Percentiles rank a stretch among this genome's conserved stretches.
Conservation (phyloP, 2,113 vertebrate species). For the Equus quagga region DNA sequence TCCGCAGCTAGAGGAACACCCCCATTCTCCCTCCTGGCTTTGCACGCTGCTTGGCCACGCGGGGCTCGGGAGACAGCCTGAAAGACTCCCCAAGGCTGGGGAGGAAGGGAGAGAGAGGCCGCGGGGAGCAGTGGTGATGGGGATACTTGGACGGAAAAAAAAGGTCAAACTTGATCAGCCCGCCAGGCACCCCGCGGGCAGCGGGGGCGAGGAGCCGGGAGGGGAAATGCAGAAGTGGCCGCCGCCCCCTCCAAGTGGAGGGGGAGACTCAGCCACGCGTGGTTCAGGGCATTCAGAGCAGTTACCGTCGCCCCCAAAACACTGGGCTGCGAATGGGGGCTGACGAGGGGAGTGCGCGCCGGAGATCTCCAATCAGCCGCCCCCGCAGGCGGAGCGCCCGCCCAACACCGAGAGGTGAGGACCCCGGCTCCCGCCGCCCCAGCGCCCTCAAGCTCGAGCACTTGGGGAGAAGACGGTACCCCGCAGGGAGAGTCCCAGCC, state of each 20-base stretch:
- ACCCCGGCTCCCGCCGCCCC: constrained; percentile 50
- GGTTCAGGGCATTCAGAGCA: constrained; percentile 37
- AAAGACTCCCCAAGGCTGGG: constrained; percentile 46
- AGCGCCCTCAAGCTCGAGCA: background rate
- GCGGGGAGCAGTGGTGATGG: background rate
- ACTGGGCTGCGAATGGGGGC: constrained; percentile 17
- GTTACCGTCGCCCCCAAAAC: constrained; percentile 59
- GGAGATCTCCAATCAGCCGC: constrained; percentile 63
- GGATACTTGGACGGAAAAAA: constrained; percentile 41
- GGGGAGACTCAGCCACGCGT: constrained; percentile 57
- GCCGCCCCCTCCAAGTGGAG: constrained; percentile 54
- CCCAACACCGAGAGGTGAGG: constrained; percentile 40
- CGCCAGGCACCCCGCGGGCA: constrained; percentile 70
- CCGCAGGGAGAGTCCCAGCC: constrained; percentile 20
- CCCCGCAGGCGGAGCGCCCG: constrained; percentile 72
- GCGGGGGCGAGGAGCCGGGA: constrained; percentile 59
- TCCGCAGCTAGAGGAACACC: constrained; percentile 56
- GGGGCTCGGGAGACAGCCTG: constrained; percentile 44
- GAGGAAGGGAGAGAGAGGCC: constrained; percentile 2
- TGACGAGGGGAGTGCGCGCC: constrained; percentile 25
- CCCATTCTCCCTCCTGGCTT: constrained; percentile 20
- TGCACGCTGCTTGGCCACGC: constrained; percentile 61
- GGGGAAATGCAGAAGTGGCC: constrained; percentile 63
- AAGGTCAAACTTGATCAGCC: constrained; percentile 81
- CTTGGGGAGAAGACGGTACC: background rate